Percentiles rank a stretch among this genome's conserved stretches.
These are phyloP conservation scores for Clostera curtula DNA, from an alignment of 2,888 invertebrate species.

Conservation along the genomic window DNA sequence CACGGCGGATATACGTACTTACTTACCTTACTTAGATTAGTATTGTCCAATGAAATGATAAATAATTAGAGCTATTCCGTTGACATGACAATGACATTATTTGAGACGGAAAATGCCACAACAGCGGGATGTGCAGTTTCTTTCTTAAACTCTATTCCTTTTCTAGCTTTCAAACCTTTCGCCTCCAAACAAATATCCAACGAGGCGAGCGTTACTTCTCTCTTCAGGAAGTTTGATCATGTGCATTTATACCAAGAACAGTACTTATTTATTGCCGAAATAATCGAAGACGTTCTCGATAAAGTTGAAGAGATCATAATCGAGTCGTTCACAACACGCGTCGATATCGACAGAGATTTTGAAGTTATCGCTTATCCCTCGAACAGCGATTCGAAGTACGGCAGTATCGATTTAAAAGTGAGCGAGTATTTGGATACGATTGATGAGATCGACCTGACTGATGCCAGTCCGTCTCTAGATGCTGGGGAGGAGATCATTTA, in stretches of 20 bases:
- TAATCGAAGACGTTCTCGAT: slow-evolving; percentile 42
- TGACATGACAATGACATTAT: too few species aligned
- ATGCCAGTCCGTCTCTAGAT: slow-evolving; percentile 22
- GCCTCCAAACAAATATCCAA: slow-evolving; percentile 52
- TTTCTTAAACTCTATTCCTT: neutral
- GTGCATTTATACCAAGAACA: slow-evolving; percentile 13
- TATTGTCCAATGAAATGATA: too few species aligned
- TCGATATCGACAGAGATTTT: slow-evolving; percentile 35
- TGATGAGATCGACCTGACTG: slow-evolving; percentile 36
- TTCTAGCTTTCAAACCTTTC: slow-evolving; percentile 57
- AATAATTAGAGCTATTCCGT: too few species aligned
- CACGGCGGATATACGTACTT: too few species aligned
- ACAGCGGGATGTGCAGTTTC: slow-evolving; percentile 28
- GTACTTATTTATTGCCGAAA: slow-evolving; percentile 28
- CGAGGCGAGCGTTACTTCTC: slow-evolving; percentile 42
- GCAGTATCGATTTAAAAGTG: slow-evolving; percentile 17
- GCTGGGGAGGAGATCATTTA: slow-evolving; percentile 21
- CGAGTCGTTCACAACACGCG: slow-evolving; percentile 14
- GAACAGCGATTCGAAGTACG: slow-evolving; percentile 17
- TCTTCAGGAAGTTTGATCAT: slow-evolving; percentile 21
- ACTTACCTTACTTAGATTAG: too few species aligned
- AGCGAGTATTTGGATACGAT: slow-evolving; percentile 47
- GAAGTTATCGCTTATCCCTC: slow-evolving; percentile 43
- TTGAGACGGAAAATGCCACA: too few species aligned
- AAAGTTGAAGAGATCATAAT: slow-evolving; percentile 36